Evolutionary conservation across 2,888 invertebrate genomes (phyloP).

Genomic region (Dolichopus griseipennis): DNA sequence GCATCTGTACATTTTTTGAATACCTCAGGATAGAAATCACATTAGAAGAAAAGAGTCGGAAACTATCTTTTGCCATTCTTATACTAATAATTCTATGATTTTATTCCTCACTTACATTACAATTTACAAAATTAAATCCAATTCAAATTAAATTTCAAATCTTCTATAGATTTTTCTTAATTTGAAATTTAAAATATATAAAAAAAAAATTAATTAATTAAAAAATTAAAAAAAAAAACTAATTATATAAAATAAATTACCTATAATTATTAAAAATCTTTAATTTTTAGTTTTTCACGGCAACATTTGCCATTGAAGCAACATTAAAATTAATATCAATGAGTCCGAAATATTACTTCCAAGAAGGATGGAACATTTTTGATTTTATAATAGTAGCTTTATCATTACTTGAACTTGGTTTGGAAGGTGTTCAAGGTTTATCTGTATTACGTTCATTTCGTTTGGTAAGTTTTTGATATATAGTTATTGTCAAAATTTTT

Average conservation of each 20-base stretch:
- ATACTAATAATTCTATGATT: too few species aligned
- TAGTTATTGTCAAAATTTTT: too few species aligned
- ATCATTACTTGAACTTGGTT: constrained; percentile 85
- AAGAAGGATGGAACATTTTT: constrained; percentile 98
- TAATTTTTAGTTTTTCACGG: constrained; percentile 80
- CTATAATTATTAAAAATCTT: constrained; percentile 12
- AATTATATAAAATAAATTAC: background rate
- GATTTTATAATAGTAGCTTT: constrained; percentile 96
- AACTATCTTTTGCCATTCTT: too few species aligned
- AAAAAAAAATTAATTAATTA: too few species aligned
- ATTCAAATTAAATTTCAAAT: too few species aligned
- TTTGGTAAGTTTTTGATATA: constrained; percentile 63
- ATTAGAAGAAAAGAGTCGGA: too few species aligned
- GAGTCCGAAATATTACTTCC: constrained; percentile 95
- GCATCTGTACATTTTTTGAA: too few species aligned
- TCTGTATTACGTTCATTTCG: constrained; percentile 95
- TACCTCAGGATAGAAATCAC: too few species aligned
- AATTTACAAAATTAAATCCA: too few species aligned
- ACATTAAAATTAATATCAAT: constrained; percentile 89
- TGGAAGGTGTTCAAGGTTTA: constrained; percentile 91
- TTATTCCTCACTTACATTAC: too few species aligned
- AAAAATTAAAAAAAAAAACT: background rate
- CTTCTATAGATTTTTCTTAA: too few species aligned
- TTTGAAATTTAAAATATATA: too few species aligned
- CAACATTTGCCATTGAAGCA: constrained; percentile 93